Percentiles rank a stretch among this genome's conserved stretches.
Evolutionary conservation across 2,888 invertebrate species (phyloP).

Genomic region (Drosophila kanekoi): DNA sequence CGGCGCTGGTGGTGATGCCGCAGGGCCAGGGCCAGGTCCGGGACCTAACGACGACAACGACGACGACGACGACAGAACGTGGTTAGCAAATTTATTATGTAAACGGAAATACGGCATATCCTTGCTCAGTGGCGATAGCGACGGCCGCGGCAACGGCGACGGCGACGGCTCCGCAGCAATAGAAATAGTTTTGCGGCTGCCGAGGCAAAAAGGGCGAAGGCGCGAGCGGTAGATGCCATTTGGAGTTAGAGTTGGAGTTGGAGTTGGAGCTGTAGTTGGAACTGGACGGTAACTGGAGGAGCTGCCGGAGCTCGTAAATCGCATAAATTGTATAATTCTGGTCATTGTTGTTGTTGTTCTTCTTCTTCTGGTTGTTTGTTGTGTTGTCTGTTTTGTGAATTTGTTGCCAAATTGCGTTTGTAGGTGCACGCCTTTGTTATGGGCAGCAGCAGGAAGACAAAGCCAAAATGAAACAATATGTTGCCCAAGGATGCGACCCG

Average conservation of each 20-base stretch:
- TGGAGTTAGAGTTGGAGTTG: constrained; percentile 10
- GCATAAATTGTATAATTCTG: constrained; percentile 82
- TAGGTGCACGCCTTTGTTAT: constrained; percentile 69
- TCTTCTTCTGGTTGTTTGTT: constrained; percentile 30
- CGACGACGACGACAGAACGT: constrained; percentile 74
- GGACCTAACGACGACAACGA: constrained; percentile 39
- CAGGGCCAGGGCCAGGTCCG: constrained; percentile 26
- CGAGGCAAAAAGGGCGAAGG: constrained; percentile 40
- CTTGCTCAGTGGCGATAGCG: constrained; percentile 69
- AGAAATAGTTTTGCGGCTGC: constrained; percentile 77
- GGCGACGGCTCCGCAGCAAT: constrained; percentile 79
- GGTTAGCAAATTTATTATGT: constrained; percentile 81
- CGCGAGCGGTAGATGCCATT: constrained; percentile 26
- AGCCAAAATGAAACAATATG: constrained; percentile 71
- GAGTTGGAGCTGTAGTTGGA: constrained; percentile 12
- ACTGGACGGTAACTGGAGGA: constrained; percentile 38
- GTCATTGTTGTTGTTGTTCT: constrained; percentile 52
- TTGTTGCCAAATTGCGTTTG: constrained; percentile 82
- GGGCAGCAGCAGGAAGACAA: constrained; percentile 13
- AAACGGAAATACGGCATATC: constrained; percentile 81
- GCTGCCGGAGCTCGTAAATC: constrained; percentile 72
- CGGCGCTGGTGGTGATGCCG: constrained; percentile 57
- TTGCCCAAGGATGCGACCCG: constrained; percentile 36
- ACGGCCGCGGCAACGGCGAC: constrained; percentile 9
- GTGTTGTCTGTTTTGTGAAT: constrained; percentile 65